Evolutionary conservation across 2,113 vertebrate genomes (phyloP), one percentile per base, ranked within the genome.

Genomic region (Stigmatopora argus): DNA sequence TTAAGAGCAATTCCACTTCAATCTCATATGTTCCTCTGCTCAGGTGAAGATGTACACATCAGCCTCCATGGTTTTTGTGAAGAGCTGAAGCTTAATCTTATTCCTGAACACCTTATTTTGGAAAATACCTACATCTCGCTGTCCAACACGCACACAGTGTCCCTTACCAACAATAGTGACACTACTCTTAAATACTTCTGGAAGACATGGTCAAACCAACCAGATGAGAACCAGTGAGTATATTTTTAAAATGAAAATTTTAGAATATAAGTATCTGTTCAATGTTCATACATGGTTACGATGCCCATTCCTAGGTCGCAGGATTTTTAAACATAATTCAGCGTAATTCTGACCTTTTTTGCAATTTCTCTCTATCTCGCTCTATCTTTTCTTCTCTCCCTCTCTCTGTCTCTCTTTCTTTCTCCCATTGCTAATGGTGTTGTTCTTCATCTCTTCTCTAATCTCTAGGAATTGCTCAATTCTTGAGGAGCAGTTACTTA

Each of bases 21-120:
- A 2, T 31, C 26, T 31, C 41, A 13, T 12, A 8, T 3, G 66
- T 17, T 73, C n/a, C 62, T 62, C 52, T 62, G 46, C 41, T 45
- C 70, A 99, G 95, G 93, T 69, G 92, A 97, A 79, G 87, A 90
- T 5, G 71, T 92, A 41, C 82, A 80, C 70, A 85, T 93, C 15
- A 76, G 52, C 70, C 78, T 97, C 52, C 91, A 83, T 65, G 96
- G 93, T 70, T 80, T 78, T 10, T 92, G 92, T 7, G 70, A 85
- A 58, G 91, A 97, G 47, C 66, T 91, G 70, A 87, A 90, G 19
- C 79, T 96, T 57, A 74, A 88, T 18, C 88, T 97, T 55, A 89
- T 92, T 56, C 89, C 83, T 66, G 91, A 88, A 62, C 85, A 70
- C 0, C 34, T 93, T 65, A 73, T 51, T 0, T 1, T 94, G 14